Evolutionary conservation across 2,888 invertebrate genomes (phyloP).

Genomic region (Pyrgus malvae): DNA sequence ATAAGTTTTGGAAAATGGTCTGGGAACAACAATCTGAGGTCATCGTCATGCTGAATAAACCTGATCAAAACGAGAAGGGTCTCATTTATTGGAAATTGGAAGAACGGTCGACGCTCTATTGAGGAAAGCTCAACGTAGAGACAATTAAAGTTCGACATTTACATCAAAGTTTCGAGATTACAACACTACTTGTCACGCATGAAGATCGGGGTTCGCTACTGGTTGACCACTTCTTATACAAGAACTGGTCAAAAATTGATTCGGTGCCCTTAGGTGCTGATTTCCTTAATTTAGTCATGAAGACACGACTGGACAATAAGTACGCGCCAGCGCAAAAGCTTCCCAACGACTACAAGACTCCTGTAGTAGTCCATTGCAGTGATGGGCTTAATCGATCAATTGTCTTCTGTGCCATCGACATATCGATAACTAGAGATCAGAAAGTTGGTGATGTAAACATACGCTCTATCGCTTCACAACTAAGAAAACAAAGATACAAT

Average conservation of each 20-base stretch:
- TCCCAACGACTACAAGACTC: conserved; percentile 17
- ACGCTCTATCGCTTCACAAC: conserved; percentile 6
- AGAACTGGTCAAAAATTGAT: conserved; percentile 9
- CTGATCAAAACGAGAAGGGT: conserved; percentile 4
- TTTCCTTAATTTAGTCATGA: conserved; percentile 11
- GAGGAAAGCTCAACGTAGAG: conserved; percentile 3
- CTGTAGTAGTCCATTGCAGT: conserved; percentile 20
- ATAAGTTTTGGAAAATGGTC: conserved; percentile 16
- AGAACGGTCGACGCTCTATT: not conserved
- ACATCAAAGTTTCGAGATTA: not conserved
- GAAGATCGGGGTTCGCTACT: conserved; percentile 9
- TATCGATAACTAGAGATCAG: conserved; percentile 1
- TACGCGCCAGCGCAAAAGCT: not conserved
- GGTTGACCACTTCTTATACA: conserved; percentile 9
- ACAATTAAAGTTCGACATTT: not conserved
- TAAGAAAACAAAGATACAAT: conserved; percentile 3
- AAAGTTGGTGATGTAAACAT: conserved; percentile 3
- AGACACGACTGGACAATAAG: not conserved
- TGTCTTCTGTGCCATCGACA: conserved; percentile 16
- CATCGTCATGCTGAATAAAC: conserved; percentile 14
- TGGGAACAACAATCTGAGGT: conserved; percentile 18
- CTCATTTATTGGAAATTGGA: conserved; percentile 2
- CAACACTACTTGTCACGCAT: not conserved
- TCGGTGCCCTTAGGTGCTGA: conserved; percentile 5
- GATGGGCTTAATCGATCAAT: conserved; percentile 15